phyloP scores from a whole-genome alignment of 2,113 vertebrate genomes.

The Nothobranchius furzeri region DNA sequence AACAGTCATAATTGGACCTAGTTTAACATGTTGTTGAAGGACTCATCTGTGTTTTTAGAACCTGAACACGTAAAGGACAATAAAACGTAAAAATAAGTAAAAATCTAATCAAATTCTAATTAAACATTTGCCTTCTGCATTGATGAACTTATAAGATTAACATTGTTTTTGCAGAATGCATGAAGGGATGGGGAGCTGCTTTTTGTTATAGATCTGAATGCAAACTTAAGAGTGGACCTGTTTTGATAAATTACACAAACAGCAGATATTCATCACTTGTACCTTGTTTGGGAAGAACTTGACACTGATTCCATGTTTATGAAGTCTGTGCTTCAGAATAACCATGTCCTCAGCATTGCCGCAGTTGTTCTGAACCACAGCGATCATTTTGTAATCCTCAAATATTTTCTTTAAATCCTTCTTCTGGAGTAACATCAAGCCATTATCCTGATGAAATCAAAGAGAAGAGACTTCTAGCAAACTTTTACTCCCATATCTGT shows the following conservation, averaged over 20 bases:
- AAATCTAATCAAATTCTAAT: not conserved
- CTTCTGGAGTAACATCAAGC: conserved; percentile 68
- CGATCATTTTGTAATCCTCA: conserved; percentile 84
- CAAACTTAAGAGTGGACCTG: not conserved
- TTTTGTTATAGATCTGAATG: not conserved
- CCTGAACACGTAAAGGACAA: no score
- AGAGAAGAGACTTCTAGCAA: not conserved
- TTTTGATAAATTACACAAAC: no score
- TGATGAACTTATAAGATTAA: not conserved
- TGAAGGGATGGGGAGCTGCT: no score
- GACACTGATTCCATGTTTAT: conserved; percentile 80
- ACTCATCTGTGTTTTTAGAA: no score
- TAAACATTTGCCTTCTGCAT: not conserved
- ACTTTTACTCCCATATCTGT: not conserved
- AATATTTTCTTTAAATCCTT: conserved; percentile 77
- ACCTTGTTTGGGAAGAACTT: conserved; percentile 88
- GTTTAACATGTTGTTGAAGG: no score
- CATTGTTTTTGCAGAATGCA: no score
- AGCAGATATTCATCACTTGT: not conserved
- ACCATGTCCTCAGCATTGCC: conserved; percentile 79
- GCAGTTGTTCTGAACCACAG: conserved; percentile 84
- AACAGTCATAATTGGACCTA: no score
- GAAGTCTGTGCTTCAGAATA: conserved; percentile 77
- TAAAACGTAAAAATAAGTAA: not conserved
- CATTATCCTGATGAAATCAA: conserved; percentile 72